A percentile compares a stretch with the other conserved stretches of the same genome.
phyloP scores from a whole-genome alignment of 2,113 vertebrate species.

The Rhinolophus sinicus region DNA sequence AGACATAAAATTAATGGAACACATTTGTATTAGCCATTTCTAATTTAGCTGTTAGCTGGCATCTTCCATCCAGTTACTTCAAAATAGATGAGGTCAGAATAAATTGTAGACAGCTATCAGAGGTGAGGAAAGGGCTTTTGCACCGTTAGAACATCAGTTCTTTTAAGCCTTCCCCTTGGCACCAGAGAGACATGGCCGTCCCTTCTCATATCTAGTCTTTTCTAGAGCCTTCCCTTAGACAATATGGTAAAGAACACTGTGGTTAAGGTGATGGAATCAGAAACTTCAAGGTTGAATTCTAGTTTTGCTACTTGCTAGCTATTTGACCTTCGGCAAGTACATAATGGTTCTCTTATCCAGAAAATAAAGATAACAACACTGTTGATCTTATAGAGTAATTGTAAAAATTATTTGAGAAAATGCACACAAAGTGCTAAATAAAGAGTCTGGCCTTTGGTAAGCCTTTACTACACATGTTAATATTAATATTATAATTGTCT shows the following conservation, averaged over 20 bases:
- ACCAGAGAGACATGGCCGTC: background rate
- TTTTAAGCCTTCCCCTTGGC: background rate
- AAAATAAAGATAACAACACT: slow-evolving; percentile 1
- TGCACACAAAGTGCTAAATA: background rate
- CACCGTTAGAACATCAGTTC: background rate
- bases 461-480: background rate
- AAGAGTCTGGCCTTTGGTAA: background rate
- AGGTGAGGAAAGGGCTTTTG: background rate
- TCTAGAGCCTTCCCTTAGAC: background rate
- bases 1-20: slow-evolving; percentile 67
- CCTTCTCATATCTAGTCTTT: background rate
- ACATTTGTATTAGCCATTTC: slow-evolving; percentile 55
- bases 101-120: background rate
- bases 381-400: background rate
- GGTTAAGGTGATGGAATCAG: background rate
- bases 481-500: background rate
- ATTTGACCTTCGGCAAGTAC: background rate
- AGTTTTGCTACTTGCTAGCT: background rate
- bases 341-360: background rate
- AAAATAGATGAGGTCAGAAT: slow-evolving; percentile 65
- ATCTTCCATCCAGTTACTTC: slow-evolving; percentile 43
- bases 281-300: background rate
- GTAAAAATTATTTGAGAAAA: background rate
- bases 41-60: slow-evolving; percentile 52
- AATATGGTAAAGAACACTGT: background rate